Base-by-base conservation (phyloP, 1,140 invertebrate species). In the Triops cancriformis region DNA sequence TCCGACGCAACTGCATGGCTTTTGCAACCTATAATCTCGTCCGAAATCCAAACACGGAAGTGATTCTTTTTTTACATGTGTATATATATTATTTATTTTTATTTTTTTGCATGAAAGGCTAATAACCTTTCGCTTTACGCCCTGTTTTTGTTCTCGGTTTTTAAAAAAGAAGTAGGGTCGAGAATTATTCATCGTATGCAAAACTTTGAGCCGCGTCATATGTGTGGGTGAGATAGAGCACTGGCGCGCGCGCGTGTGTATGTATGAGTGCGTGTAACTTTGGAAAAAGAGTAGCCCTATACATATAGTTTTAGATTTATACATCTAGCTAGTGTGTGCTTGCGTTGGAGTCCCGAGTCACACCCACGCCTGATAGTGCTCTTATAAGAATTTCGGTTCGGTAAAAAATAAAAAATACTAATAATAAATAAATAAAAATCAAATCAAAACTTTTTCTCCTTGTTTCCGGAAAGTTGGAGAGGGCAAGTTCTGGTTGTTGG, bases 21-120 rank as follows among this genome's bases (percentile, higher is more conserved):
- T 72, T 72, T 72, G 27, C 73, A 41, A 74, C 37, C 27, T 28
- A 74, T 28, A 74, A 74, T n/a, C n/a, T 74, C 73, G 23, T 64
- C 14, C 51, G 18, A 64, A 23, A 14, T 23, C 51, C 51, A 23
- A 64, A 64, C 51, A 64, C 51, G 51, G 51, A 23, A 64, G 23
- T 23, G 51, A 64, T 64, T 64, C 5, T 64, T 4, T 0, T n/a
- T 1, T 64, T 64, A 37, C 31, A 37, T 7, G 31, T 4, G 31
- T 37, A n/a, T n/a, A n/a, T n/a, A n/a, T n/a, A n/a, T n/a, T n/a
- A n/a, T n/a, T n/a, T n/a, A n/a, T n/a, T n/a, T 5, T 64, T 4
- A 0, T n/a, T 0, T 64, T 64, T 64, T n/a, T n/a, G 45, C 14
- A 18, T 5, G 45, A 23, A 6, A 23, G 51, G 51, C 23, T 64